These are phyloP conservation scores for Podarcis lilfordi DNA, from an alignment of 2,797 vertebrate species.

Conservation along the genomic window DNA sequence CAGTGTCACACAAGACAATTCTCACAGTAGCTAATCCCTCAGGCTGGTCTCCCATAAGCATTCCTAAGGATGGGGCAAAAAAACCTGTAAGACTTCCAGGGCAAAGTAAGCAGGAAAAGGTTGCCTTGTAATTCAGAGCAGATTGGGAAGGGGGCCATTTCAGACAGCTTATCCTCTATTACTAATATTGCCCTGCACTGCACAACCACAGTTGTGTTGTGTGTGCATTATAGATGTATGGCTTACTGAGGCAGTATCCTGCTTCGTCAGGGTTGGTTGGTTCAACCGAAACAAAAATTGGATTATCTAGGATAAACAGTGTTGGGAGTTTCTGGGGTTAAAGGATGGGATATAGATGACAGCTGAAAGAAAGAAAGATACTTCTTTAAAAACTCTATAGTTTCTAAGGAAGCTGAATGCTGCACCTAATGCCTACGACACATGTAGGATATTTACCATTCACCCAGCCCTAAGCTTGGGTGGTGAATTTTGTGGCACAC, in stretches of 20 bases:
- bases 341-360: too few relatives aligned
- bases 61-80: neutral
- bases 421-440: too few relatives aligned
- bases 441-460: too few relatives aligned
- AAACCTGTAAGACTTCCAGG: neutral
- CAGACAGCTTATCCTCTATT: neutral
- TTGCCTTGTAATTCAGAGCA: neutral
- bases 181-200: neutral
- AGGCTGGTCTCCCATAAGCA: neutral
- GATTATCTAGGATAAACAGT: too few relatives aligned
- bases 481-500: too few relatives aligned
- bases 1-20: neutral
- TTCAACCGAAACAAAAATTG: neutral
- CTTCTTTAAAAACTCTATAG: too few relatives aligned
- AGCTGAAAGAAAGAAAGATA: too few relatives aligned
- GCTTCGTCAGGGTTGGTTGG: neutral
- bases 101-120: neutral
- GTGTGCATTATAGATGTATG: neutral
- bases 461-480: too few relatives aligned
- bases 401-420: too few relatives aligned
- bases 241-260: neutral
- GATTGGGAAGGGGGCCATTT: neutral
- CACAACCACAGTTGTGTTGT: neutral
- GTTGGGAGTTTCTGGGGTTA: too few relatives aligned
- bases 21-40: neutral